A percentile compares a stretch with the other conserved stretches of the same genome.
phyloP scores from a whole-genome alignment of 2,797 vertebrate genomes.

The Spatula clypeata region DNA sequence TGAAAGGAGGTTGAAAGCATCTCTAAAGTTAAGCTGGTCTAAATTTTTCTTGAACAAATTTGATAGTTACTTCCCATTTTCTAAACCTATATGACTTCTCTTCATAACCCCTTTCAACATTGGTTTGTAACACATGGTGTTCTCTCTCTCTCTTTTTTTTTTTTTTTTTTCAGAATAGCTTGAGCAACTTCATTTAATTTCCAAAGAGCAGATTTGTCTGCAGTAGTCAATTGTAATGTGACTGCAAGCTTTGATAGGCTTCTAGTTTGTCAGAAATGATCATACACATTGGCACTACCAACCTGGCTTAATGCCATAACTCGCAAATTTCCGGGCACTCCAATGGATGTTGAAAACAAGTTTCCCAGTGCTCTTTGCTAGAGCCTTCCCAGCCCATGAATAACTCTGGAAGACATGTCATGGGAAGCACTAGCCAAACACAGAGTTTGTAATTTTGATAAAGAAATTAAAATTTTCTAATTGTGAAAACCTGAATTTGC shows the following conservation, averaged over 20 bases:
- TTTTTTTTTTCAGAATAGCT: neutral
- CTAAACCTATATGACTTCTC: neutral
- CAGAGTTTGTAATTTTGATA: neutral
- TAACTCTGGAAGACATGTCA: neutral
- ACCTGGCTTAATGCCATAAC: neutral
- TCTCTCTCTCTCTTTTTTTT: neutral
- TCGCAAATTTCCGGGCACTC: neutral
- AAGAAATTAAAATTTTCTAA: neutral
- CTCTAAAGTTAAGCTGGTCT: neutral
- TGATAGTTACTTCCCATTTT: neutral
- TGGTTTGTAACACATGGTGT: neutral
- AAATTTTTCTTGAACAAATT: neutral
- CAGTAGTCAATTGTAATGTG: neutral
- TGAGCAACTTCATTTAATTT: neutral
- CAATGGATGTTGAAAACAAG: neutral
- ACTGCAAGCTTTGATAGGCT: neutral
- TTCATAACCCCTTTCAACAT: neutral
- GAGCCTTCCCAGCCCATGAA: neutral
- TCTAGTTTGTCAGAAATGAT: neutral
- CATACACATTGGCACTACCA: neutral
- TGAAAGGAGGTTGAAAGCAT: neutral
- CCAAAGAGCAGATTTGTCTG: neutral
- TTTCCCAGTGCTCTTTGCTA: neutral
- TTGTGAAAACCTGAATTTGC: neutral
- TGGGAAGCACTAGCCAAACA: neutral